Base-by-base conservation (phyloP, 1,140 invertebrate genomes). In the Diplogasteroides magnus region DNA sequence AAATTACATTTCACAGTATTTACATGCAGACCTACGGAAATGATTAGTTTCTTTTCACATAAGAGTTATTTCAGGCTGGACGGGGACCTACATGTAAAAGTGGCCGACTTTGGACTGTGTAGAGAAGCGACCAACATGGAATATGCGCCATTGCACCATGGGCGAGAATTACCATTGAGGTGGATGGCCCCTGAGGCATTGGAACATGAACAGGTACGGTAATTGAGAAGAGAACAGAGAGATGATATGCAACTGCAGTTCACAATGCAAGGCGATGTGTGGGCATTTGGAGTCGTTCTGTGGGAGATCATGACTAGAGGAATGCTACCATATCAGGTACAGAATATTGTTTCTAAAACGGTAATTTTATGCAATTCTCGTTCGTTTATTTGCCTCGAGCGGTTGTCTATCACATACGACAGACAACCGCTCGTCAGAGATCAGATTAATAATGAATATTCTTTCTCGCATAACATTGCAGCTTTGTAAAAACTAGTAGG, bases 141-240 rank as follows among this genome's bases (percentile, higher is more conserved):
- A 48, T 48, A 48, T 19, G 6, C 19, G 6, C 37, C 37, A 19
- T 11, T 48, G 6, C 37, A 48, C 37, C 6, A 6, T 6, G 37
- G 37, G 19, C 13, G 57, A 31, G 59, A 61, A 23, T n/a, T 68
- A 11, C 66, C 66, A 2, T 27, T 68, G 19, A 31, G 66, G 28
- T 68, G 66, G 66, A 68, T 68, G 66, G 31, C 66, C n/a, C 19
- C 58, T 23, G 66, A 68, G 32, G 56, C 66, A n/a, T 27, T 68
- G 66, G 14, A 28, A 31, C 2, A 11, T 11, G 66, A 66, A 1
- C 19, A 68, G 29, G 66, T 29, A 14, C n/a, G 23, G 15, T 64
- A 48, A 13, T 11, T 48, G 37, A 48, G 37, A 11, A 6, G 37
- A 11, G 37, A 48, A 48, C 37, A 48, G 19, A 48, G 6, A 11